Base-by-base conservation (phyloP, 2,888 invertebrate species). In the Apomyelois bistriatella region DNA sequence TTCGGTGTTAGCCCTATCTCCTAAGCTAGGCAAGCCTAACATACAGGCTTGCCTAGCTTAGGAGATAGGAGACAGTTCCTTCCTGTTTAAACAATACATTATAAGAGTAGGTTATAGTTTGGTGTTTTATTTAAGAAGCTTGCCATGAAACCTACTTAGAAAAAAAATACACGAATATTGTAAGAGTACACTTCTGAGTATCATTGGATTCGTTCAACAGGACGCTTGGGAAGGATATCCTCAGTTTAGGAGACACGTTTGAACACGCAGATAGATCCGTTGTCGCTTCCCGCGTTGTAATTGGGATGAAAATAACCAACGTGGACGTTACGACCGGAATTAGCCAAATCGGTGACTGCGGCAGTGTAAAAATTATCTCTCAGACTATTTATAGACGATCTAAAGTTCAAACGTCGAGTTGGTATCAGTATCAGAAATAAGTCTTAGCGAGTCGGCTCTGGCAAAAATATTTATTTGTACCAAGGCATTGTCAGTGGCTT, bases 361-460 rank as follows among this genome's bases (percentile, higher is more conserved):
- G 22, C 22, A 22, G 32, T 38, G 16, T 48, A 48, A 48, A 48
- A 48, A 28, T 17, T 28, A 38, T 47, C n/a, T 4, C 7, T 3
- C 10, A 9, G 13, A 22, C 38, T 38, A 48, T 37, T 17, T 38
- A 37, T 48, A 48, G 12, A 37, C 13, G 32, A n/a, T 12, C 38
- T 48, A 13, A 48, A 48, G 48, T 48, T 48, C 38, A 48, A 48
- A 48, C 48, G 37, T 48, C 38, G 48, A 17, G 38, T 38, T 22
- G 48, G 48, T 48, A 10, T 17, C 17, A 12, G 6, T 7, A 17
- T 28, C 48, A 7, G 16, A 48, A 48, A 48, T 48, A 48, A 36
- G 36, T 4, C 10, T 7, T 7, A 10, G 1, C 1, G 32, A 10
- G 32, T 32, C 3, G 32, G 8, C 7, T 32, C 32, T 7, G 7